phyloP scores from a whole-genome alignment of 2,888 invertebrate species.

The Pocota personata region DNA sequence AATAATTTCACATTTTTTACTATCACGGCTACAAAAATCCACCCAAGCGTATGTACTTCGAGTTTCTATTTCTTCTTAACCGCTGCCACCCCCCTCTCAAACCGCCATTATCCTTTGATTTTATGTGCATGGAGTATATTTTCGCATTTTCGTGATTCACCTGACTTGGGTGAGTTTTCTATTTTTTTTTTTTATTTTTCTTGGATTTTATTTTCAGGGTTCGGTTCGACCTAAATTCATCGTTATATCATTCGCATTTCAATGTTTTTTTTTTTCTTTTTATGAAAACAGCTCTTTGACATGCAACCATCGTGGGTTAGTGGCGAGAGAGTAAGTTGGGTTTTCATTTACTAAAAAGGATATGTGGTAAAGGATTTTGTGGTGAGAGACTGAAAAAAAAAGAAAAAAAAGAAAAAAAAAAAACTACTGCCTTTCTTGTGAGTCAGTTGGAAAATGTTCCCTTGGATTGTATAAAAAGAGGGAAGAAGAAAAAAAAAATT shows the following conservation, averaged over 20 bases:
- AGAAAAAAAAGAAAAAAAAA: not conserved
- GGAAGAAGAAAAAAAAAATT: conserved; percentile 3
- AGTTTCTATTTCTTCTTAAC: not conserved
- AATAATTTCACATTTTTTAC: conserved; percentile 36
- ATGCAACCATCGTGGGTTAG: conserved; percentile 48
- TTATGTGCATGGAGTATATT: conserved; percentile 22
- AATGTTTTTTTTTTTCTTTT: conserved; percentile 17
- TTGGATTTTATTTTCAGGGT: conserved; percentile 17
- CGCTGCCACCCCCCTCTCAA: not conserved
- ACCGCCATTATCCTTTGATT: conserved; percentile 54
- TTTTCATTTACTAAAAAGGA: conserved; percentile 63
- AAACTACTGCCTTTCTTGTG: conserved; percentile 59
- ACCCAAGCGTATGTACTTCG: conserved; percentile 26
- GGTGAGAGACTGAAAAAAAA: not conserved
- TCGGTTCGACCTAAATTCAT: conserved; percentile 67
- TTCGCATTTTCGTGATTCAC: conserved; percentile 64
- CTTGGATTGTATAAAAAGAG: not conserved
- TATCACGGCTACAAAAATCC: conserved; percentile 28
- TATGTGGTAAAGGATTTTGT: conserved; percentile 43
- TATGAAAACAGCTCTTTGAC: conserved; percentile 53
- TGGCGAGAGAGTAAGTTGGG: conserved; percentile 10
- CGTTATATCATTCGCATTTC: conserved; percentile 57
- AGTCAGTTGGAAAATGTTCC: conserved; percentile 19
- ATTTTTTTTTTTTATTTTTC: conserved; percentile 4
- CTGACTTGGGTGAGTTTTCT: conserved; percentile 22